A percentile compares a stretch with the other conserved stretches of the same genome.
Conservation (phyloP, 1,140 invertebrate species). For the Ptiloglossa arizonensis region DNA sequence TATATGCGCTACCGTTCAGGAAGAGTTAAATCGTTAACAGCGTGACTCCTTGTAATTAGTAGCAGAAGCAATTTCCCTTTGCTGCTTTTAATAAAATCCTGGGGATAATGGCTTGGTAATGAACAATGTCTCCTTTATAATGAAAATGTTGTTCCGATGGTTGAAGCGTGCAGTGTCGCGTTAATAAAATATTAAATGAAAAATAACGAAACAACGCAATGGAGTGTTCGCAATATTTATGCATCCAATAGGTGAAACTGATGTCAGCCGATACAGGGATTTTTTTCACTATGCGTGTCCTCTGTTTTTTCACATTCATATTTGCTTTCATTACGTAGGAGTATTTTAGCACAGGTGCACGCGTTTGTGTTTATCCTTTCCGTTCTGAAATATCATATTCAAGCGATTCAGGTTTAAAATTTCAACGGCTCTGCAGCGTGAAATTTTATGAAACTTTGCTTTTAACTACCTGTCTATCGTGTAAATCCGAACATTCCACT, state of each 20-base stretch:
- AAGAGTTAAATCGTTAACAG: constrained; percentile 37
- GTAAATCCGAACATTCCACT: constrained; percentile 1
- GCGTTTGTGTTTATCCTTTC: neutral
- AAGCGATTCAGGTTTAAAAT: neutral
- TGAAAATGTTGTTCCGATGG: constrained; percentile 10
- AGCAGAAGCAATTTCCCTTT: constrained; percentile 25
- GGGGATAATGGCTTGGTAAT: constrained; percentile 26
- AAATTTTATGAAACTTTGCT: constrained; percentile 2
- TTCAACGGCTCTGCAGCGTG: neutral
- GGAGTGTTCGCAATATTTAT: no score
- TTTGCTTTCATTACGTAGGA: neutral
- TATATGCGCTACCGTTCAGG: neutral
- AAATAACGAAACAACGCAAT: neutral
- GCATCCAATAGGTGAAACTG: no score
- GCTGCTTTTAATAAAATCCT: constrained; percentile 40
- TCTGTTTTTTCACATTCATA: neutral
- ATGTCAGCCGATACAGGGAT: no score
- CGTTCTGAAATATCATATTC: neutral
- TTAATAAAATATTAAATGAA: neutral
- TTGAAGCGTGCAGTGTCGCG: no score
- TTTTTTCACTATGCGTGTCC: no score
- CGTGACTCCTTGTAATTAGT: constrained; percentile 36
- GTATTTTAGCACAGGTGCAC: neutral
- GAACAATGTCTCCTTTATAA: constrained; percentile 14
- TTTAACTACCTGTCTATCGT: neutral